These are phyloP conservation scores for Mechanitis messenoides DNA, from an alignment of 2,888 invertebrate genomes.

Conservation along the genomic window DNA sequence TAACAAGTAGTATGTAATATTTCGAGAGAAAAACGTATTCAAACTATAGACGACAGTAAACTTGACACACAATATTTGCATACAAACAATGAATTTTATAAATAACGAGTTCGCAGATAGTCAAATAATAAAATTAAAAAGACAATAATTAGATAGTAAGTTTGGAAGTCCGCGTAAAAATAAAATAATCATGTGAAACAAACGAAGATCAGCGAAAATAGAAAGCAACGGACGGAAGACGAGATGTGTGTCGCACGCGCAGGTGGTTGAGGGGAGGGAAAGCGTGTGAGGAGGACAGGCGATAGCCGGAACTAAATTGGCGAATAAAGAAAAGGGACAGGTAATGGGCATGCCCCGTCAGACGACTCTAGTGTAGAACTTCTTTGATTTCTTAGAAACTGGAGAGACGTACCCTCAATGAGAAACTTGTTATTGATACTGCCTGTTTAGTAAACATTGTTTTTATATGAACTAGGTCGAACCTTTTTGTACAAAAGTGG, in stretches of 20 bases:
- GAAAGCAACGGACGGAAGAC: constrained; percentile 67
- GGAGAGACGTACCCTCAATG: constrained; percentile 51
- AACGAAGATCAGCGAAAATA: constrained; percentile 66
- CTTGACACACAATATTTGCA: constrained; percentile 39
- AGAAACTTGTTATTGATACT: constrained; percentile 45
- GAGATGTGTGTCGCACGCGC: constrained; percentile 68
- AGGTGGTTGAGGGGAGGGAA: constrained; percentile 56
- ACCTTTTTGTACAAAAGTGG: constrained; percentile 3
- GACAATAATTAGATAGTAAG: constrained; percentile 18
- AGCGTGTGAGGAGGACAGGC: constrained; percentile 49
- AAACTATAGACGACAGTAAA: constrained; percentile 40
- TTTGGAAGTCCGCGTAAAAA: constrained; percentile 18
- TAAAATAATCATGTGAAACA: constrained; percentile 35
- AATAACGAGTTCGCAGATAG: neutral
- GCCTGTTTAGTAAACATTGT: constrained; percentile 17
- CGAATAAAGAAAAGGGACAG: constrained; percentile 60
- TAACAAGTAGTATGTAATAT: constrained; percentile 9
- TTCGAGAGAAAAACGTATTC: constrained; percentile 33
- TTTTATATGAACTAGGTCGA: constrained; percentile 21
- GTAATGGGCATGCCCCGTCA: constrained; percentile 48
- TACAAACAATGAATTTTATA: neutral
- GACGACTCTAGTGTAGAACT: constrained; percentile 57
- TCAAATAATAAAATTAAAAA: constrained; percentile 8
- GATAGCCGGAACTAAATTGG: constrained; percentile 48
- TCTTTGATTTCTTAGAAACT: constrained; percentile 61